Base-by-base conservation (phyloP, 2,797 vertebrate genomes). In the Sebastes taczanowskii region DNA sequence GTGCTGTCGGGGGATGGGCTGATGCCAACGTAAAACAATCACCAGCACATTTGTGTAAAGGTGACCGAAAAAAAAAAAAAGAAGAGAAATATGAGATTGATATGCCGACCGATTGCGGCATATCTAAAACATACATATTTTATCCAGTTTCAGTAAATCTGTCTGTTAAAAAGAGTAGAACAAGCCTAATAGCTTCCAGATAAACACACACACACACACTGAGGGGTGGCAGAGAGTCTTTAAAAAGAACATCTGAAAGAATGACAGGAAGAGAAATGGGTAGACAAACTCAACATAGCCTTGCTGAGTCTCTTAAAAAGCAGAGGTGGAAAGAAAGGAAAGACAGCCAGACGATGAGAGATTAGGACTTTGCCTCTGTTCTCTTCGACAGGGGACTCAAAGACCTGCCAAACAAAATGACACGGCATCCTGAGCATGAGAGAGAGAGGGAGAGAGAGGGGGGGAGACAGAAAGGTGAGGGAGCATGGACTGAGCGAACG, bases 371-470 rank as follows among this genome's bases (percentile, higher is more conserved):
- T 55, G 69, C 66, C 76, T 90, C 65, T 84, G 77, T 78, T 90
- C 81, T 82, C 46, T 69, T 68, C 32, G 46, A 82, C 77, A 74
- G 66, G 74, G 25, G 71, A 85, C 86, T 91, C 86, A 92, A 91
- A 91, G 86, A 87, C 67, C 88, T 91, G 90, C 80, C 86, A 90
- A 80, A 86, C 82, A 82, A 91, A 91, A 86, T 86, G 87, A 90
- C 81, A 89, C 42, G 4, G 11, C 80, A 78, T 77, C 58, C 69
- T 55, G 81, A 85, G 80, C 49, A 58, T 27, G 62, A 32, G 38
- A 64, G 77, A 5, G 52, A 63, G 71, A 23, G 32, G 52, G 74
- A 13, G 55, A 53, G 32, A 30, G 75, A 32, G 59, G 29, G 14
- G 13, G 14, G 52, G 72, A 78, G 38, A 71, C 64, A 49, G 71